Evolutionary conservation across 2,888 invertebrate species (phyloP), one percentile per base, ranked within the genome.

Genomic region (Chorisops tibialis): DNA sequence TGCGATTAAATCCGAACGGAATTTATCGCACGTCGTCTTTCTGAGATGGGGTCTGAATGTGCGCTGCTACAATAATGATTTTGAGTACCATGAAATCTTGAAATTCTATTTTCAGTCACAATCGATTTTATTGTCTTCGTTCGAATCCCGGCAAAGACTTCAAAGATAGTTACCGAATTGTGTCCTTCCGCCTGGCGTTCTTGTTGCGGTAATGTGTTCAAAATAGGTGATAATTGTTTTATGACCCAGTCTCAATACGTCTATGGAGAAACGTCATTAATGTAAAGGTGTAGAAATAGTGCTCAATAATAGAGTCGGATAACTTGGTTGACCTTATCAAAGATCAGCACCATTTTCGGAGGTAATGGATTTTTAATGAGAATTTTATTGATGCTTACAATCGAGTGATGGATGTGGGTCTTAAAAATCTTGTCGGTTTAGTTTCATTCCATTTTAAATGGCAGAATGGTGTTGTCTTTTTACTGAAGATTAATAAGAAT

Each of bases 151-250:
- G 30, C 30, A 56, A 35, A 30, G 43, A 56, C 43, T 43, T 56
- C 56, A 56, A 56, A 45, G 56, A 12, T n/a, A 16, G 24, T 9
- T 5, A n/a, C 43, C 39, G 19, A 18, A 56, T 43, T 43, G 45
- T 30, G 43, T 56, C 56, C 56, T 56, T 56, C 56, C 56, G 56
- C 16, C 24, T 9, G 9, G 30, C 43, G 41, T 30, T 48, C 22
- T 48, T 35, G 43, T 14, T 24, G 18, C 45, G 11, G 24, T 56
- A n/a, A 9, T 19, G 47, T 22, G 22, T 21, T 21, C 14, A 18
- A 56, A 56, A 56, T 56, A 56, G 43, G 56, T 56, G 56, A 56
- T 45, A 56, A 56, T 45, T 56, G 43, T 56, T 45, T 56, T 56
- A 56, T 45, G 45, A 56, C 24, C n/a, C 16, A n/a, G 9, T 47